phyloP scores from a whole-genome alignment of 2,113 vertebrate genomes.

The Ictalurus punctatus region DNA sequence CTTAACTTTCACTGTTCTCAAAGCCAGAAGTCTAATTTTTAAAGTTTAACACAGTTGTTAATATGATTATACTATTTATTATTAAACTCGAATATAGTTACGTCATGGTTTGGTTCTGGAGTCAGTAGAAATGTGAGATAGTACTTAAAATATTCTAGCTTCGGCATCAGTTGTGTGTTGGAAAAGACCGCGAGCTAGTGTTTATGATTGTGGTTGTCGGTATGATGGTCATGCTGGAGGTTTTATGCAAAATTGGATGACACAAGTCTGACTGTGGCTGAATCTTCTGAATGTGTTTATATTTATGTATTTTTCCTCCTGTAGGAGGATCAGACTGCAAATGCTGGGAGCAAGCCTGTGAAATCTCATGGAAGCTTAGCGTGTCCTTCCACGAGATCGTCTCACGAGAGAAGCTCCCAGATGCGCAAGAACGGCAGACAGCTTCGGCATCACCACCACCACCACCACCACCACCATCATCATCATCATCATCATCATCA shows the following conservation, averaged over 20 bases:
- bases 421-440: conserved; percentile 81
- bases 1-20: too few relatives aligned
- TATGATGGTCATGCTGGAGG: neutral
- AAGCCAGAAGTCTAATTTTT: too few relatives aligned
- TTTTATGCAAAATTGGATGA: neutral
- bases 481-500: conserved; percentile 79
- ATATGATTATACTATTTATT: neutral
- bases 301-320: conserved; percentile 32
- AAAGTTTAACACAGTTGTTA: neutral
- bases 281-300: neutral
- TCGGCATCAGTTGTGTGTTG: neutral
- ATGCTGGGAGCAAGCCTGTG: conserved; percentile 78
- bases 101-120: neutral
- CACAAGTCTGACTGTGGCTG: neutral
- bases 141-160: neutral
- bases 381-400: conserved; percentile 82
- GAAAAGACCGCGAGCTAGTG: neutral
- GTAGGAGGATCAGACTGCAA: conserved; percentile 83
- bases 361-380: conserved; percentile 90
- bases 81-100: neutral
- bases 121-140: neutral
- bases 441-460: conserved; percentile 84
- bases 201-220: neutral
- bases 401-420: conserved; percentile 81
- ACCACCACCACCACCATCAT: conserved; percentile 69